Conservation (phyloP, 2,888 invertebrate species). For the Terebella lapidaria region DNA sequence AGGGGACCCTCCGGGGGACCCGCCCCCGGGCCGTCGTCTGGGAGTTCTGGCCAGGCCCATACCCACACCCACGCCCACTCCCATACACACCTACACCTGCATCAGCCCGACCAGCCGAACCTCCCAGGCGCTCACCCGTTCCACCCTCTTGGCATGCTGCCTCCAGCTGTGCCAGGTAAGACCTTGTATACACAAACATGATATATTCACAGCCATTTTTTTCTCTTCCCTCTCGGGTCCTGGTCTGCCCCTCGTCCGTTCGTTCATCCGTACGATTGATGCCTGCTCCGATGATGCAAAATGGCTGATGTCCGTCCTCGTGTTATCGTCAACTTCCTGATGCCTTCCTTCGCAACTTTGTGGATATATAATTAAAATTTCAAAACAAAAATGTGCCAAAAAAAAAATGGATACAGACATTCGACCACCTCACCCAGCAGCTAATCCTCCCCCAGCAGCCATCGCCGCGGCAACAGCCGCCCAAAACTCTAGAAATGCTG, state of each 20-base stretch:
- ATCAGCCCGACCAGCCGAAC: conserved; percentile 8
- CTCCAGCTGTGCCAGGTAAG: neutral
- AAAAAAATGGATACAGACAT: neutral
- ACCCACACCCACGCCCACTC: conserved; percentile 90
- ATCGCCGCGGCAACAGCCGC: neutral
- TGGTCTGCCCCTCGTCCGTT: neutral
- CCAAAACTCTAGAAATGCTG: neutral
- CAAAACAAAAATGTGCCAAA: too few relatives aligned
- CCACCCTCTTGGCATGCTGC: conserved; percentile 5
- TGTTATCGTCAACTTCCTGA: too few relatives aligned
- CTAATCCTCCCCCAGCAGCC: neutral
- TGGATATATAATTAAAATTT: too few relatives aligned
- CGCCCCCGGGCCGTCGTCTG: neutral
- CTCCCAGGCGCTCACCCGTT: neutral
- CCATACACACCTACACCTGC: conserved; percentile 75
- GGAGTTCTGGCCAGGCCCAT: conserved; percentile 55
- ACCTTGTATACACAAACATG: neutral
- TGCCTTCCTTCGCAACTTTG: too few relatives aligned
- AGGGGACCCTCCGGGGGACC: neutral
- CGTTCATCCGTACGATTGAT: too few relatives aligned
- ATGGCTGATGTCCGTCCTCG: too few relatives aligned
- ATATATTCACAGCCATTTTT: neutral
- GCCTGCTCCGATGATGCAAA: neutral
- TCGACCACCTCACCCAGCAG: neutral
- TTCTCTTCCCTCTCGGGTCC: neutral